Evolutionary conservation across 1,140 invertebrate genomes (phyloP).

Genomic region (Nephotettix cincticeps): DNA sequence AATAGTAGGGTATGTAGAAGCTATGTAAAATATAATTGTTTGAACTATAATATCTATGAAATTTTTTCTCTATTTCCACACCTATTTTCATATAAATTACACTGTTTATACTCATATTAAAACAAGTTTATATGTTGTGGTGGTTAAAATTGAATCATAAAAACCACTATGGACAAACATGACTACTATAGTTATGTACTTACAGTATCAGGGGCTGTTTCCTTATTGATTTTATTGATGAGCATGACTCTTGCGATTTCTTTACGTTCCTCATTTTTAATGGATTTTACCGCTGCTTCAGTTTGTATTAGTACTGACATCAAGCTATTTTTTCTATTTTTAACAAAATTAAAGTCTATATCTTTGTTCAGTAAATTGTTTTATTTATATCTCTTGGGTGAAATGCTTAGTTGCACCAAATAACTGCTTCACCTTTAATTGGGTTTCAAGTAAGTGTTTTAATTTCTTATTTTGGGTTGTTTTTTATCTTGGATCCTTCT

Average conservation of each 20-base stretch:
- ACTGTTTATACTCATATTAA: too few relatives aligned
- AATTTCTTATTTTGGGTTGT: background rate
- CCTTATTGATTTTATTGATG: background rate
- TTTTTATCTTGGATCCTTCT: background rate
- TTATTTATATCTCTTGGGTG: background rate
- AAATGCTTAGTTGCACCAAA: background rate
- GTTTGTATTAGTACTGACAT: background rate
- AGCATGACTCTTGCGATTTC: background rate
- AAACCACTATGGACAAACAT: too few relatives aligned
- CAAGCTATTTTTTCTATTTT: background rate
- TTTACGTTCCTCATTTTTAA: background rate
- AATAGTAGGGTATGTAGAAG: too few relatives aligned
- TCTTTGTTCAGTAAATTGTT: background rate
- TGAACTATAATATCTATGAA: too few relatives aligned
- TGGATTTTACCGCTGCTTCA: background rate
- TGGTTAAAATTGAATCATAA: too few relatives aligned
- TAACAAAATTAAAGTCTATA: background rate
- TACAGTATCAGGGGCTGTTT: too few relatives aligned
- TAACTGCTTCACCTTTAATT: background rate
- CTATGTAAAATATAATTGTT: too few relatives aligned
- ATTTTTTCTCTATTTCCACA: too few relatives aligned
- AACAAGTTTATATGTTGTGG: too few relatives aligned
- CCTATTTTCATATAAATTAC: too few relatives aligned
- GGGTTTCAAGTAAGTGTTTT: background rate
- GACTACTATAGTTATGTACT: too few relatives aligned